Evolutionary conservation across 2,113 vertebrate species (phyloP).

Genomic region (Cyanoliseus patagonus): DNA sequence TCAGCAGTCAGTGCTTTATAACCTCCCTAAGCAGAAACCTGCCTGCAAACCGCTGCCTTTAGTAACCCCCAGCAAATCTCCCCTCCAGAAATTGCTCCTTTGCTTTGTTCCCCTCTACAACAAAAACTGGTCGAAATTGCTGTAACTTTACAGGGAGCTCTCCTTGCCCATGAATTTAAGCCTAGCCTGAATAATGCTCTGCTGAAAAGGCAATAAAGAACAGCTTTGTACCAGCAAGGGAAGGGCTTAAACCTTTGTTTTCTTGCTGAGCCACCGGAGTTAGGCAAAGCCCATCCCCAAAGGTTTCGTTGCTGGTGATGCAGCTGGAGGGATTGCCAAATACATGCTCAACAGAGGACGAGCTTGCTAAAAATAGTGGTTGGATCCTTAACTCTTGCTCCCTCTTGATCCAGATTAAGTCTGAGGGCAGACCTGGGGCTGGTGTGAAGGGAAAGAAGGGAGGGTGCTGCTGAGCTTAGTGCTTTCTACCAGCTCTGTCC

Average conservation of each 20-base stretch:
- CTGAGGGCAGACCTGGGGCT: not conserved
- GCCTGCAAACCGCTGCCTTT: not conserved
- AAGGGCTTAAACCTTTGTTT: slow-evolving; percentile 13
- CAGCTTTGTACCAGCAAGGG: not conserved
- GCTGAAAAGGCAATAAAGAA: not conserved
- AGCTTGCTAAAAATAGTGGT: slow-evolving; percentile 20
- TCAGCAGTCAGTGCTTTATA: not conserved
- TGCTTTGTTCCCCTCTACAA: not conserved
- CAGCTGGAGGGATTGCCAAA: slow-evolving; percentile 12
- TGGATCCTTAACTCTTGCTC: not conserved
- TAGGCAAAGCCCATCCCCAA: slow-evolving; percentile 8
- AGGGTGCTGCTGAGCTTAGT: not conserved
- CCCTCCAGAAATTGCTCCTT: not conserved
- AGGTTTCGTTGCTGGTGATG: not conserved
- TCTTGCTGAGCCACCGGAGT: slow-evolving; percentile 7
- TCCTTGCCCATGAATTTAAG: not conserved
- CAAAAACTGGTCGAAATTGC: not conserved
- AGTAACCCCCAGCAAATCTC: not conserved
- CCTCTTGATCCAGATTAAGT: not conserved
- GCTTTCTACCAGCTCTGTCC: not conserved
- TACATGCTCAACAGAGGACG: not conserved
- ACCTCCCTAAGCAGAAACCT: not conserved
- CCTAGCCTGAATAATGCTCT: not conserved
- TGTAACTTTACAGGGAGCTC: not conserved
- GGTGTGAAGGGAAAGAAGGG: not conserved